Percentiles rank a stretch among this genome's conserved stretches.
phyloP scores from a whole-genome alignment of 2,113 vertebrate genomes.

The Miniopterus natalensis region DNA sequence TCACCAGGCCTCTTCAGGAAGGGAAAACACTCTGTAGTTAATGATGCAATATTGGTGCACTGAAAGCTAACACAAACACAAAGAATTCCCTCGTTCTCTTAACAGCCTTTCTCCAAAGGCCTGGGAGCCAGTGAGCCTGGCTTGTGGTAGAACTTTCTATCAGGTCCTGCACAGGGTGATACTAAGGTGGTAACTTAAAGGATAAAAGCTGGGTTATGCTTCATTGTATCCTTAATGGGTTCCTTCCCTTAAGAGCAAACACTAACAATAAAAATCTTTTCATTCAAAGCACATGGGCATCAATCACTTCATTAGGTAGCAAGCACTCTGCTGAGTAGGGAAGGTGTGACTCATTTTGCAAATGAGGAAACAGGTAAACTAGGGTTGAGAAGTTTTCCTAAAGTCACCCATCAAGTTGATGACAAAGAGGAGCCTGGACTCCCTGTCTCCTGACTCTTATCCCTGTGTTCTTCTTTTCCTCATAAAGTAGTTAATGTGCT shows the following conservation, averaged over 20 bases:
- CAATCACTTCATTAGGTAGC: neutral
- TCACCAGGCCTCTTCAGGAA: conserved; percentile 19
- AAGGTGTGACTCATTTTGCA: neutral
- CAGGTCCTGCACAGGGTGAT: too few relatives aligned
- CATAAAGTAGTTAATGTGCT: neutral
- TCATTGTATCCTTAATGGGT: neutral
- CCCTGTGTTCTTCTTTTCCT: neutral
- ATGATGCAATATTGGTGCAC: neutral
- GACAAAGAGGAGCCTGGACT: neutral
- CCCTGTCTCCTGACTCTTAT: neutral
- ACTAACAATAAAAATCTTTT: neutral
- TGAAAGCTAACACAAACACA: conserved; percentile 5
- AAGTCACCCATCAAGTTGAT: neutral
- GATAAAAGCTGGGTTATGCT: neutral
- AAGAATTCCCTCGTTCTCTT: conserved; percentile 10
- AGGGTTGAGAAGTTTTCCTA: neutral
- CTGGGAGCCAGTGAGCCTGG: neutral
- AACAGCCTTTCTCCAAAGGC: neutral
- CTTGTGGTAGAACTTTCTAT: neutral
- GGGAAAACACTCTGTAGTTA: conserved; percentile 71
- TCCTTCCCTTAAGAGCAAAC: conserved; percentile 30
- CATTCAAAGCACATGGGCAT: neutral
- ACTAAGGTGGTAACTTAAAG: neutral
- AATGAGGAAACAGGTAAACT: conserved; percentile 2
- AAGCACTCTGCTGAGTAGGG: neutral